A percentile compares a stretch with the other conserved stretches of the same genome.
These are phyloP conservation scores for Ennomos fuscantarius DNA, from an alignment of 2,888 invertebrate genomes.

Conservation along the genomic window DNA sequence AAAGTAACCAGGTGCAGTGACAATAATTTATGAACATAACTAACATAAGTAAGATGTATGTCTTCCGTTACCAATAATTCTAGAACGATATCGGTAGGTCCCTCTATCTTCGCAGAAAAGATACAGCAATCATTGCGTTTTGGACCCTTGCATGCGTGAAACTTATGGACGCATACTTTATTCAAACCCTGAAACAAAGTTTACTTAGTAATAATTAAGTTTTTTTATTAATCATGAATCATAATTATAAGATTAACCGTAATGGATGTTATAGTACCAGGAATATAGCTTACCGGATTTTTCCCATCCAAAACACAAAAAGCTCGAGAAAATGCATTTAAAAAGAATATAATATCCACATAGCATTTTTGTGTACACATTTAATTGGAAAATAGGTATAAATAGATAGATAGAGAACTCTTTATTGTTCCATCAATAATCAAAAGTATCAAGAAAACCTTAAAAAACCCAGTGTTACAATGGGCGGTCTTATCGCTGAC, in stretches of 20 bases:
- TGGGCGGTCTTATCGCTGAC: too few species aligned
- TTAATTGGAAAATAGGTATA: too few species aligned
- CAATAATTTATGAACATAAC: slow-evolving; percentile 3
- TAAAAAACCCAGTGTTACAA: too few species aligned
- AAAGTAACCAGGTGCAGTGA: too few species aligned
- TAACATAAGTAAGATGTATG: slow-evolving; percentile 13
- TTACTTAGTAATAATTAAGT: slow-evolving; percentile 6
- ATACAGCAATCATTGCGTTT: slow-evolving; percentile 12
- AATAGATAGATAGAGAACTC: too few species aligned
- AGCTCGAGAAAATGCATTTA: not conserved
- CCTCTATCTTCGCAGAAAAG: not conserved
- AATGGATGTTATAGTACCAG: not conserved
- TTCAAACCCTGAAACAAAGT: slow-evolving; percentile 21
- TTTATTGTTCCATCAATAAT: too few species aligned
- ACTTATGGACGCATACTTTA: not conserved
- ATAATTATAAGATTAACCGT: too few species aligned
- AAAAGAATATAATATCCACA: not conserved
- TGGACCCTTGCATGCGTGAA: slow-evolving; percentile 13
- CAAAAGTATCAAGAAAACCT: too few species aligned
- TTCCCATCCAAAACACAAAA: slow-evolving; percentile 9
- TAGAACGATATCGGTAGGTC: not conserved
- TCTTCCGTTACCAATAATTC: slow-evolving; percentile 7
- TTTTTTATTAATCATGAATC: not conserved
- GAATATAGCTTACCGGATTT: slow-evolving; percentile 9
- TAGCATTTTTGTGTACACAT: too few species aligned